These are phyloP conservation scores for Drosophila pseudotalamancana DNA, from an alignment of 2,888 invertebrate genomes.

Conservation along the genomic window DNA sequence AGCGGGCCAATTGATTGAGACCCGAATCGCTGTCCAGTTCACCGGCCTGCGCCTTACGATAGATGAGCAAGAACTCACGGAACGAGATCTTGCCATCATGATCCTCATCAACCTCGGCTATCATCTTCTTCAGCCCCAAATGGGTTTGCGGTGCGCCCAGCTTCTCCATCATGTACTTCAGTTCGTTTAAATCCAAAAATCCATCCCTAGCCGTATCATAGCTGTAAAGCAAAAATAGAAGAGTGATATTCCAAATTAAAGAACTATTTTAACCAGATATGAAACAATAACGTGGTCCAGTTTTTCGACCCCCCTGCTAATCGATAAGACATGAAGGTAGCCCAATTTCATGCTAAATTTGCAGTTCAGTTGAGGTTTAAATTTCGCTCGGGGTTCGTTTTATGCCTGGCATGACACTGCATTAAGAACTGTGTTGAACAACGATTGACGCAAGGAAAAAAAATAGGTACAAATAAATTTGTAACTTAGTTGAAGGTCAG, in stretches of 20 bases:
- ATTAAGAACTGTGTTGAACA: slow-evolving; percentile 15
- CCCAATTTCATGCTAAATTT: slow-evolving; percentile 55
- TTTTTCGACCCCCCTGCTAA: slow-evolving; percentile 44
- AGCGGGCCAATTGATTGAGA: slow-evolving; percentile 91
- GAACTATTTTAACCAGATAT: neutral
- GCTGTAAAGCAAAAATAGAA: slow-evolving; percentile 85
- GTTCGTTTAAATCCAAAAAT: slow-evolving; percentile 93
- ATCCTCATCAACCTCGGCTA: slow-evolving; percentile 95
- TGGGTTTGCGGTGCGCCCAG: slow-evolving; percentile 98
- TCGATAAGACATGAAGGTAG: slow-evolving; percentile 59
- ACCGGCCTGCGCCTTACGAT: slow-evolving; percentile 95
- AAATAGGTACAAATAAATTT: neutral
- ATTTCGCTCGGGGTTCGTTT: slow-evolving; percentile 15
- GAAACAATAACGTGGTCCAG: slow-evolving; percentile 19
- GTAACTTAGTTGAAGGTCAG: too few relatives aligned
- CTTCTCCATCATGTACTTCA: slow-evolving; percentile 98
- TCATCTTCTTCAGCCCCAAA: slow-evolving; percentile 97
- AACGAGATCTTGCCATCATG: slow-evolving; percentile 94
- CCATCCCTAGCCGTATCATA: slow-evolving; percentile 96
- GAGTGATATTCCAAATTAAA: neutral
- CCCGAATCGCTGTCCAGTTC: slow-evolving; percentile 95
- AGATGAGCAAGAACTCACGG: slow-evolving; percentile 93
- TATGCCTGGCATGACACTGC: slow-evolving; percentile 22
- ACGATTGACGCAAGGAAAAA: slow-evolving; percentile 1
- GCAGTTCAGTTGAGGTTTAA: slow-evolving; percentile 15